Evolutionary conservation across 2,888 invertebrate genomes (phyloP), one percentile per base, ranked within the genome.

Genomic region (Tachystola acroxantha): DNA sequence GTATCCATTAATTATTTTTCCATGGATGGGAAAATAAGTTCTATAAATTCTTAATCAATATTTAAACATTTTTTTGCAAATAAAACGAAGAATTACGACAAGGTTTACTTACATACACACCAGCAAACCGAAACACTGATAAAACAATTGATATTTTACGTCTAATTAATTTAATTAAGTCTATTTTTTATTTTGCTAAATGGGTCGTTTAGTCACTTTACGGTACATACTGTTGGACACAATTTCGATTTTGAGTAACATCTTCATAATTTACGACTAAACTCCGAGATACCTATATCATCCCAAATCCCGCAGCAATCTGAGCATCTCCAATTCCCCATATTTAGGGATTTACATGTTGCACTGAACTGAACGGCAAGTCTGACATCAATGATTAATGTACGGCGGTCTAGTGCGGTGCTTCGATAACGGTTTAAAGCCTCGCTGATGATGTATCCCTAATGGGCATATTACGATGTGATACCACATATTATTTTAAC

Each of bases 331-430:
- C 31, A 19, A 29, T 29, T 32, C 28, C 32, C 40, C 38, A 44
- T 42, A 45, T 48, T 43, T 40, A 30, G 40, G 48, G 43, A 42
- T 48, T 42, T 40, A 34, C 35, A 37, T 37, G 25, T 36, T 32
- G 31, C 11, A 32, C 32, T 12, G 35, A 26, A 32, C 19, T 33
- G 36, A 32, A 20, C 12, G 30, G 28, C 12, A 14, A 19, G 16
- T 22, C 29, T 36, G 40, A 31, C 37, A 27, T 37, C 29, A 31
- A 37, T 40, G 40, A 40, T 40, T 40, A 36, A 40, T 40, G 34
- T 13, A 22, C 31, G 34, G 16, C 20, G 27, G 33, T 22, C 24
- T 19, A 27, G 19, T 31, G 32, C 12, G 20, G 12, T 7, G 34
- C 30, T 9, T 9, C 13, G 40, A 40, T 40, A 40, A 37, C 24